Conservation (phyloP, 2,888 invertebrate genomes). For the Nipponacmea schrenckii region DNA sequence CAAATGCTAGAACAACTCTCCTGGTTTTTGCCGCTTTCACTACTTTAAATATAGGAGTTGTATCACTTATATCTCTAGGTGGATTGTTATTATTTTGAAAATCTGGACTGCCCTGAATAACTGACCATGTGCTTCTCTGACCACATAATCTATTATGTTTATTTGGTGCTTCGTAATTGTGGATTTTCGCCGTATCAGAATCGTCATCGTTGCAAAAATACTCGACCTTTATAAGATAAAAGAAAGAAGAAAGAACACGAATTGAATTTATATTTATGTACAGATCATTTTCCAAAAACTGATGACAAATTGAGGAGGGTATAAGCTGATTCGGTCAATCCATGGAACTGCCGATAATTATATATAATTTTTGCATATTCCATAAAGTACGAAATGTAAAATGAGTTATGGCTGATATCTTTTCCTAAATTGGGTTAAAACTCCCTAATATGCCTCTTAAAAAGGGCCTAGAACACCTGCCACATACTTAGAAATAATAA, state of each 20-base stretch:
- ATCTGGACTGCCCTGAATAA: constrained; percentile 67
- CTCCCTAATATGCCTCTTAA: no score
- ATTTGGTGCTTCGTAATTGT: constrained; percentile 75
- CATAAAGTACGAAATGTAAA: no score
- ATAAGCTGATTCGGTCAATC: no score
- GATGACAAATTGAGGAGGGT: no score
- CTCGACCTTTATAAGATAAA: constrained; percentile 64
- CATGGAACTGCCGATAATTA: no score
- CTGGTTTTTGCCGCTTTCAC: constrained; percentile 32
- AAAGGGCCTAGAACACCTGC: no score
- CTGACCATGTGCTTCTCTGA: constrained; percentile 73
- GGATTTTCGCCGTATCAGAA: constrained; percentile 51
- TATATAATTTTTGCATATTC: no score
- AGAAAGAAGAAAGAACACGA: background rate
- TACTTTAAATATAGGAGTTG: constrained; percentile 41
- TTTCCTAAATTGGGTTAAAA: no score
- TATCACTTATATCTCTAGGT: constrained; percentile 22
- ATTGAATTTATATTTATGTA: background rate
- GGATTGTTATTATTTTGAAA: constrained; percentile 39
- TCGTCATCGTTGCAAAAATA: constrained; percentile 74
- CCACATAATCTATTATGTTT: constrained; percentile 77
- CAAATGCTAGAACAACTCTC: constrained; percentile 42
- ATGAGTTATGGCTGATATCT: no score
- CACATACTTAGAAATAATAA: no score
- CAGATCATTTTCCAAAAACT: no score